Conservation (phyloP, 1,140 invertebrate genomes). For the Dufourea novaeangliae region DNA sequence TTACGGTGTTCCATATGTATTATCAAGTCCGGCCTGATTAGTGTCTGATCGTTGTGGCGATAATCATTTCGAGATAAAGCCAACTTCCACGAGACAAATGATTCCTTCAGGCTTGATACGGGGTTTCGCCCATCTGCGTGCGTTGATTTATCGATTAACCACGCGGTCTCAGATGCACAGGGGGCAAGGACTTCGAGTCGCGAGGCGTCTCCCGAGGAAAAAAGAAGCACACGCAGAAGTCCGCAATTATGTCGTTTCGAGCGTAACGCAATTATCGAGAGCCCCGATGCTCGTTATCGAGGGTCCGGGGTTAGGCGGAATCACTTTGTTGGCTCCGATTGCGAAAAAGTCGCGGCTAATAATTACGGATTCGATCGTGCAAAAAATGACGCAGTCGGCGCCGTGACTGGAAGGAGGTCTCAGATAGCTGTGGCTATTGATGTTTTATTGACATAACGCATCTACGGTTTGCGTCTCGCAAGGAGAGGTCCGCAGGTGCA, state of each 20-base stretch:
- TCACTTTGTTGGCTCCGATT: slow-evolving; percentile 49
- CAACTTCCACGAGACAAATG: slow-evolving; percentile 18
- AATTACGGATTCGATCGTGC: slow-evolving; percentile 39
- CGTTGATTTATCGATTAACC: slow-evolving; percentile 61
- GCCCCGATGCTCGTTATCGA: slow-evolving; percentile 46
- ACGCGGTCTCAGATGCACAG: not conserved
- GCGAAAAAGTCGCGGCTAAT: slow-evolving; percentile 45
- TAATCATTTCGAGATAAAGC: slow-evolving; percentile 37
- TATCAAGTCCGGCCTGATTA: slow-evolving; percentile 10
- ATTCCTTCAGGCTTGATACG: slow-evolving; percentile 56
- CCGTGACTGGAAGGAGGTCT: no score
- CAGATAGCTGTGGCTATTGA: not conserved
- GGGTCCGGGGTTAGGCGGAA: slow-evolving; percentile 22
- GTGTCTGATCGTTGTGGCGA: slow-evolving; percentile 12
- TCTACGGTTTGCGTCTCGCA: not conserved
- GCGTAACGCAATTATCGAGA: slow-evolving; percentile 52
- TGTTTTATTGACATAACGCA: not conserved
- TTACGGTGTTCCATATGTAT: slow-evolving; percentile 20
- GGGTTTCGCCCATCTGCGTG: slow-evolving; percentile 41
- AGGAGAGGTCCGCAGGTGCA: no score
- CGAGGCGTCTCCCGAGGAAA: not conserved
- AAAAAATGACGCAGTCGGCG: not conserved
- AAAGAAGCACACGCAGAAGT: not conserved
- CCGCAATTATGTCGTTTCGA: slow-evolving; percentile 33
- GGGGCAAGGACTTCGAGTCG: not conserved